Evolutionary conservation across 2,797 vertebrate species (phyloP).

Genomic region (Myotis pilosus): DNA sequence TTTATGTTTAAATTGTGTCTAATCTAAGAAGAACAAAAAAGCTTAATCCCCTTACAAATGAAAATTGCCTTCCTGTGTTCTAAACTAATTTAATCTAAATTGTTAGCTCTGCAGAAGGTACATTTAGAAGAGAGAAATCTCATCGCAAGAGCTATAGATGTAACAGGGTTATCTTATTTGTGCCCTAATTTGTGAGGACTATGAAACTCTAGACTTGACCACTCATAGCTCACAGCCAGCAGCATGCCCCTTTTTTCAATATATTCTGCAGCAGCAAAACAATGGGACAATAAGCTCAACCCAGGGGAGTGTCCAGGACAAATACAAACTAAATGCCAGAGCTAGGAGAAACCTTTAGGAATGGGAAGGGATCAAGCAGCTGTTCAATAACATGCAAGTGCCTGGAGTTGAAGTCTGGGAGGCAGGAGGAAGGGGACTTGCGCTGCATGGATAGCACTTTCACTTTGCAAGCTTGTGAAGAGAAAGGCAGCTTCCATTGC

Average conservation of each 20-base stretch:
- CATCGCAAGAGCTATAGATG: background rate
- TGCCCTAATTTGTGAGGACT: slow-evolving; percentile 43
- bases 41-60: slow-evolving; percentile 67
- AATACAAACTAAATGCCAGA: background rate
- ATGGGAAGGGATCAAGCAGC: background rate
- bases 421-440: background rate
- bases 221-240: background rate
- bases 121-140: slow-evolving; percentile 27
- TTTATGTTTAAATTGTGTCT: slow-evolving; percentile 67
- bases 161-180: slow-evolving; percentile 63
- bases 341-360: slow-evolving; percentile 3
- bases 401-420: background rate
- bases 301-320: slow-evolving; percentile 1
- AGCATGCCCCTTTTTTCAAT: background rate
- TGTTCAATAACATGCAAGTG: slow-evolving; percentile 2
- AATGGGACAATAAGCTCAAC: slow-evolving; percentile 43
- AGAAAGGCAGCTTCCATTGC: slow-evolving; percentile 13
- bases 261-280: slow-evolving; percentile 39
- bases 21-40: slow-evolving; percentile 32
- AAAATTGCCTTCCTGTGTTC: slow-evolving; percentile 68
- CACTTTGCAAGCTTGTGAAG: background rate
- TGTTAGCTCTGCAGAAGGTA: slow-evolving; percentile 47
- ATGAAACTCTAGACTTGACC: slow-evolving; percentile 28
- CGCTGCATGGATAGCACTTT: background rate
- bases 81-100: slow-evolving; percentile 69